Evolutionary conservation across 2,113 vertebrate species (phyloP), one percentile per base, ranked within the genome.

Genomic region (Tamias sibiricus): DNA sequence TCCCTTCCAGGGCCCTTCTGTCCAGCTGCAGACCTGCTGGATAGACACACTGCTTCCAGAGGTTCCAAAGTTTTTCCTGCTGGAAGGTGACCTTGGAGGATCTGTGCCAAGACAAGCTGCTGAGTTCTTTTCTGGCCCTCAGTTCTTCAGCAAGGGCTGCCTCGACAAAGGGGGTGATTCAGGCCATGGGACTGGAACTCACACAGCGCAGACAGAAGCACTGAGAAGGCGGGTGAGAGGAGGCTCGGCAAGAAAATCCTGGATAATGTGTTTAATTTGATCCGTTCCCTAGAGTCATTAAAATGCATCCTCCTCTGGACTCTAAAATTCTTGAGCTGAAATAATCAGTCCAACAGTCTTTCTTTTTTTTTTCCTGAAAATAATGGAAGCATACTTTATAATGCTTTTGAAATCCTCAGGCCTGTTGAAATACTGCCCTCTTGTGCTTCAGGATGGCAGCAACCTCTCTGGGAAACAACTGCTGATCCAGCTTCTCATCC

Each of bases 401-500:
- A 40, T 7, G 79, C 7, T 0, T 74, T 10, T 1, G 69, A 91
- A 26, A 11, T 40, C 54, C 37, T 0, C 32, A 92, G 87, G 26
- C 20, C 98, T 98, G 97, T 98, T 96, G 96, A 98, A 96, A 98
- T 79, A 97, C 98, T 99, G 98, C 98, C 99, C 98, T 98, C 99
- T 98, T 96, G 98, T 98, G 99, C 95, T 96, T 91, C 28, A 6
- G 1, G 0, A 14, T 14, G 40, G 79, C 35, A 93, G n/a, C 81
- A 47, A 77, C 62, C 59, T 90, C 84, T 47, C 8, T 2, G 62
- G 72, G 40, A 95, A 94, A 30, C 0, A 0, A 20, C 81, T 80
- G 10, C 17, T 0, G 2, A 6, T 10, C 32, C 4, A 4, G 35
- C 26, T 57, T 87, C 57, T 16, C n/a, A 42, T 6, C 8, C 47